Percentiles rank a stretch among this genome's conserved stretches.
Conservation (phyloP, 35 echinoderm and acorn worm species). For the Nesometra sesokonis region DNA sequence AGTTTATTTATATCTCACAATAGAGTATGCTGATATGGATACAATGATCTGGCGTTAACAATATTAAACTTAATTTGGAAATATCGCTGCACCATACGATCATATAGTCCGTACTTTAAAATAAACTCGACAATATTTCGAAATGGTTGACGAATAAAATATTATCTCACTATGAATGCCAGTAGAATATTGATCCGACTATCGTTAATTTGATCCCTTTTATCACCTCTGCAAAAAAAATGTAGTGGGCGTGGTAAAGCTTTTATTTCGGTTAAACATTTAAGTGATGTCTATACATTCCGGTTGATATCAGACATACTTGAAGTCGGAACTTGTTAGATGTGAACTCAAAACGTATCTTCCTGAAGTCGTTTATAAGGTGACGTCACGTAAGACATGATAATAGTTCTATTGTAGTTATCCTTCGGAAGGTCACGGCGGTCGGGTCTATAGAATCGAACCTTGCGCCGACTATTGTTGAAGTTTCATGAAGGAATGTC, state of each 20-base stretch:
- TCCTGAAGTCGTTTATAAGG: neutral
- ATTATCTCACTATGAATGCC: neutral
- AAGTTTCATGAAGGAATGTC: neutral
- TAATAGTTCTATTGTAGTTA: neutral
- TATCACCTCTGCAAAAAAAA: neutral
- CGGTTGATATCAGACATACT: neutral
- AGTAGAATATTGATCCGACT: neutral
- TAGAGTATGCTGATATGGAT: neutral
- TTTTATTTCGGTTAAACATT: neutral
- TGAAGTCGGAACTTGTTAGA: neutral
- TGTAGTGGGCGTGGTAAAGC: neutral
- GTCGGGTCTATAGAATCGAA: neutral
- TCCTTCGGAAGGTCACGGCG: neutral
- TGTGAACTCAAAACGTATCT: neutral
- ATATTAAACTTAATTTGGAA: too few species aligned
- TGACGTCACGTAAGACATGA: neutral
- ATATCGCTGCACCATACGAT: too few species aligned
- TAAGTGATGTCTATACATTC: neutral
- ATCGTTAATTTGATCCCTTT: neutral
- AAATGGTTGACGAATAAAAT: neutral
- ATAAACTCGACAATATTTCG: too few species aligned
- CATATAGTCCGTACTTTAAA: too few species aligned
- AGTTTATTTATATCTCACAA: neutral
- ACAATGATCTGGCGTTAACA: too few species aligned
- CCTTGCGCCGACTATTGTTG: neutral